A percentile compares a stretch with the other conserved stretches of the same genome.
Evolutionary conservation across 1,140 invertebrate species (phyloP).

Genomic region (Bombus waltoni): DNA sequence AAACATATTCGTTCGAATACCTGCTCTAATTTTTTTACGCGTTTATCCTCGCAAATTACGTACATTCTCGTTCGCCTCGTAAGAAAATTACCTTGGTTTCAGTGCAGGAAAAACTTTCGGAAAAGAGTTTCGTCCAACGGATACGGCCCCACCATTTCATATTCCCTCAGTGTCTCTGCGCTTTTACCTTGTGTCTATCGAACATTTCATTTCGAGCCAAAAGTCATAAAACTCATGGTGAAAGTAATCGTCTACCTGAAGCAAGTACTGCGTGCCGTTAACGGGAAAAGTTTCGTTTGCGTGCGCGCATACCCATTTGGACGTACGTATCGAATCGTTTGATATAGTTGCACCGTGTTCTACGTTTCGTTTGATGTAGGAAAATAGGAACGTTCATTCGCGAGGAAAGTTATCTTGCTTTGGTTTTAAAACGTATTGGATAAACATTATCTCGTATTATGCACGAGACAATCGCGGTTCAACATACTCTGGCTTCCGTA

Average conservation of each 20-base stretch:
- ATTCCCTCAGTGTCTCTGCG: neutral
- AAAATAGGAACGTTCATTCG: too few relatives aligned
- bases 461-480: neutral
- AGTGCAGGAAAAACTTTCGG: neutral
- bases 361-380: neutral
- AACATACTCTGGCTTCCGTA: neutral
- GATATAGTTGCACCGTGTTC: neutral
- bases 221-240: neutral
- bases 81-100: constrained; percentile 31
- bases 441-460: constrained; percentile 12
- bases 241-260: too few relatives aligned
- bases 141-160: neutral
- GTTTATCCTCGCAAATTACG: neutral
- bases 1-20: neutral
- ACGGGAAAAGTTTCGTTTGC: neutral
- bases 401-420: neutral
- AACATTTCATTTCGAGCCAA: neutral
- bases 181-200: neutral
- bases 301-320: too few relatives aligned
- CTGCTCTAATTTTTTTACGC: neutral
- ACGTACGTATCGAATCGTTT: neutral
- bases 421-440: neutral
- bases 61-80: too few relatives aligned
- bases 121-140: neutral
- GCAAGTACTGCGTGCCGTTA: too few relatives aligned